Evolutionary conservation across 1,140 invertebrate species (phyloP), one percentile per base, ranked within the genome.

Genomic region (Brachionus angularis): DNA sequence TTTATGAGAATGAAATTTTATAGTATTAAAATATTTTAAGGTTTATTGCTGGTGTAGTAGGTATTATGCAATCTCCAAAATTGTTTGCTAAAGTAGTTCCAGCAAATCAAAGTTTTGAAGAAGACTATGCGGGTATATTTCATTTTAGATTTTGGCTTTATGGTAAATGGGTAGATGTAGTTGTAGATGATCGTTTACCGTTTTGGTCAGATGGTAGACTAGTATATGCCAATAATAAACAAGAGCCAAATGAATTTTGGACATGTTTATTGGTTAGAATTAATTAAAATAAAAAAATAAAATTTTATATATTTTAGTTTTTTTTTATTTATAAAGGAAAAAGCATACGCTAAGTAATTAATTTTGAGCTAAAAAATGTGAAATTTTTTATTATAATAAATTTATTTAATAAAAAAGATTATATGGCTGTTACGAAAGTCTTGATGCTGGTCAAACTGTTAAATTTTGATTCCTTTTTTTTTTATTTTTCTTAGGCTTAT

Each of bases 71-170:
- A 31, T 87, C 87, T 2, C 86, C 86, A 0, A 81, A 84, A 62
- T 85, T 88, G 72, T 80, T 89, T 16, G 85, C 88, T 42, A 76
- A 87, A 47, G 86, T 88, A 8, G 85, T 88, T 10, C 87, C 87
- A 1, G 82, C 84, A 1, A 87, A 88, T 74, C 88, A 89, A 77
- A 85, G 82, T 33, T 89, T 89, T 78, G 72, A 76, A n/a, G 86
- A 87, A 52, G 72, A 76, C 74, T 81, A 79, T 72, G 33, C 16
- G 3, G 79, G 79, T 12, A 76, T 77, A 79, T 86, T 75, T 79
- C 88, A 86, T 73, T 89, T 89, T 79, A 79, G 86, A 21, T 89
- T 89, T 78, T 89, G 88, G 88, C 85, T 87, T 75, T 89, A 88
- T 78, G 88, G 88, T 1, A 84, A 87, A 74, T 89, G 88, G 88